A percentile compares a stretch with the other conserved stretches of the same genome.
Evolutionary conservation across 2,797 vertebrate species (phyloP).

Genomic region (Rhinatrema bivittatum): DNA sequence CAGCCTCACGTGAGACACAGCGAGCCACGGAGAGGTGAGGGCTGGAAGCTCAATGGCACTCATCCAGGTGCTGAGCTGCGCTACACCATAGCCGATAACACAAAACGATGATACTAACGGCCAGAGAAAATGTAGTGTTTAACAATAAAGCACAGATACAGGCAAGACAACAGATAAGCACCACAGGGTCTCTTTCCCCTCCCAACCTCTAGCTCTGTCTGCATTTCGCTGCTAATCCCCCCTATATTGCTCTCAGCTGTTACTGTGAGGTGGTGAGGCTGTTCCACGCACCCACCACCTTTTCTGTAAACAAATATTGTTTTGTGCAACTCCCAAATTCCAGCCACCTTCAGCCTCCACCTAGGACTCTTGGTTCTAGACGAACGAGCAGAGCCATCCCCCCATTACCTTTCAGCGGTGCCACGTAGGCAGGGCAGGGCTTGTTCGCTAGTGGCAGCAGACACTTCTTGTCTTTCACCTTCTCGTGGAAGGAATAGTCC

Average conservation of each 20-base stretch:
- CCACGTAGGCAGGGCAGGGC: conserved; percentile 78
- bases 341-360: no score
- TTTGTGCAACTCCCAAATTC: no score
- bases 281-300: neutral
- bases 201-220: no score
- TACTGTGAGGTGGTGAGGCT: neutral
- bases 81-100: no score
- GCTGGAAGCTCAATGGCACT: neutral
- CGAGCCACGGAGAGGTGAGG: neutral
- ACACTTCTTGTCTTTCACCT: conserved; percentile 36
- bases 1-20: neutral
- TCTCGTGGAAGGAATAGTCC: conserved; percentile 63
- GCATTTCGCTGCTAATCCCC: neutral
- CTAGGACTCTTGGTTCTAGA: no score
- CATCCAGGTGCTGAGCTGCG: rapidly evolving
- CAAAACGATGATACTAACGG: no score
- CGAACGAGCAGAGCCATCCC: no score
- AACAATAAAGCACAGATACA: no score
- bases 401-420: conserved; percentile 80
- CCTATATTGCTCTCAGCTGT: neutral
- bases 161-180: no score
- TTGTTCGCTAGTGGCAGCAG: conserved; percentile 69
- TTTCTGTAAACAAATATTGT: no score
- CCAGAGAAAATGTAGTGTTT: no score
- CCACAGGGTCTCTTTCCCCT: no score